phyloP scores from a whole-genome alignment of 1,140 invertebrate species.

The Rhopalosiphum padi region DNA sequence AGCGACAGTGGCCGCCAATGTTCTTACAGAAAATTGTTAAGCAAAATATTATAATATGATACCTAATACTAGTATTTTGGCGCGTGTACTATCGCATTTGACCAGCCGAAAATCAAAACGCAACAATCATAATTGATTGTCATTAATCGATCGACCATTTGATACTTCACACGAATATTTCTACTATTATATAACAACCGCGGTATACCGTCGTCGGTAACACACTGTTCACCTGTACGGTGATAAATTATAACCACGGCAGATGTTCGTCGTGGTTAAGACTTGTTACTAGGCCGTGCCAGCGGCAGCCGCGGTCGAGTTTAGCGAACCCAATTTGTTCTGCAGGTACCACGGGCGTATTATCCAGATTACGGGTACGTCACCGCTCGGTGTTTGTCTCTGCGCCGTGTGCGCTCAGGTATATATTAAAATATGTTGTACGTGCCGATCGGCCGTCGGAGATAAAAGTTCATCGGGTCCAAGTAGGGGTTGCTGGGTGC shows the following conservation, averaged over 20 bases:
- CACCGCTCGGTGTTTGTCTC: not conserved
- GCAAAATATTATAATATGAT: not conserved
- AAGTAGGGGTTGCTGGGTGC: not conserved
- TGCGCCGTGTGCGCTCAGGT: not conserved
- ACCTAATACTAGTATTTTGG: too few relatives aligned
- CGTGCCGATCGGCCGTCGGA: constrained; percentile 1
- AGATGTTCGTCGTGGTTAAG: too few relatives aligned
- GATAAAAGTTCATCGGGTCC: constrained; percentile 22
- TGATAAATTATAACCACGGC: not conserved
- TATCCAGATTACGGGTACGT: not conserved
- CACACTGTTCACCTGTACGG: too few relatives aligned
- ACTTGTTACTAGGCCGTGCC: too few relatives aligned
- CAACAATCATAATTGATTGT: too few relatives aligned
- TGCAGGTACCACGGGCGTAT: not conserved
- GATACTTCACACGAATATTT: too few relatives aligned
- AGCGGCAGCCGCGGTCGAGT: not conserved
- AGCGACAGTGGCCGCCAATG: not conserved
- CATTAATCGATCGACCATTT: too few relatives aligned
- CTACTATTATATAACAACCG: too few relatives aligned
- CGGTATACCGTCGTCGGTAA: too few relatives aligned
- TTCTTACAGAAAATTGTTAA: not conserved
- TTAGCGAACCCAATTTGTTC: constrained; percentile 22
- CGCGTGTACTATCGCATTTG: too few relatives aligned
- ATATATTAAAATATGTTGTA: not conserved
- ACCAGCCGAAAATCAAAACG: too few relatives aligned